Percentiles rank a stretch among this genome's conserved stretches.
Conservation (phyloP, 2,113 vertebrate genomes). For the Morone saxatilis region DNA sequence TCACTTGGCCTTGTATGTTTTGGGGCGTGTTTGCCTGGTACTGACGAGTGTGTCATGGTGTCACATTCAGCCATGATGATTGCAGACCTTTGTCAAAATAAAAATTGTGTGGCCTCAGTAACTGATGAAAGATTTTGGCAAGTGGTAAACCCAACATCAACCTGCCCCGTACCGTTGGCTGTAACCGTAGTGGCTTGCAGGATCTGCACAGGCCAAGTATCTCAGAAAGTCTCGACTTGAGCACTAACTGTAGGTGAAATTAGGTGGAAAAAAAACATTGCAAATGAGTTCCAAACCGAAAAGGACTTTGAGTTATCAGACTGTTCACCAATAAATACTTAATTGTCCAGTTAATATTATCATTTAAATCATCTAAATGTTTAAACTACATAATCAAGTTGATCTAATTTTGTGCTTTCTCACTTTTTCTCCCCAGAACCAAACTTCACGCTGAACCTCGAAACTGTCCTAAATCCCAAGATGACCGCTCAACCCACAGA, state of each 20-base stretch:
- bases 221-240: no score
- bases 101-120: not conserved
- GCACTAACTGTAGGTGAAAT: no score
- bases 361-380: conserved; percentile 12
- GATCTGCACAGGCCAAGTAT: no score
- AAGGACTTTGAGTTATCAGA: not conserved
- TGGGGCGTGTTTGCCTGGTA: not conserved
- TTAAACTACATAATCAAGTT: not conserved
- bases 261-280: not conserved
- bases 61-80: not conserved
- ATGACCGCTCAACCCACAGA: conserved; percentile 89
- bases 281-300: conserved; percentile 3
- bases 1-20: not conserved
- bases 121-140: no score
- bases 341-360: not conserved
- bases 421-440: conserved; percentile 81
- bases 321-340: not conserved
- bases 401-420: not conserved
- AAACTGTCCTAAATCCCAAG: conserved; percentile 81
- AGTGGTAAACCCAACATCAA: not conserved
- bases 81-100: not conserved
- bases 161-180: not conserved
- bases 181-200: not conserved
- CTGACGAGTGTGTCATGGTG: not conserved
- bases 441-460: conserved; percentile 85